Conservation (phyloP, 2,888 invertebrate genomes). For the Blomia tropicalis region DNA sequence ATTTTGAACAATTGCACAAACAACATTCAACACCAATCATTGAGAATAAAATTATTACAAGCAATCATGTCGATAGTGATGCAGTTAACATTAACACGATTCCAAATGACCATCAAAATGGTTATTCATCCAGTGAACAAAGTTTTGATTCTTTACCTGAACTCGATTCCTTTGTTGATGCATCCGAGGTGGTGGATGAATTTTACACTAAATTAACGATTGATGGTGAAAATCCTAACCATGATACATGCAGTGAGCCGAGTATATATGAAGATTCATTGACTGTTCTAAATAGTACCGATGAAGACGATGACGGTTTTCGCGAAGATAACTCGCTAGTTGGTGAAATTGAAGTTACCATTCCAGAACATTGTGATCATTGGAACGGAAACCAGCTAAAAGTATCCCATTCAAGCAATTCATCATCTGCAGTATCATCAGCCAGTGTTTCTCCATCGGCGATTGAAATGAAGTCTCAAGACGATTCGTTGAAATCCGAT, state of each 20-base stretch:
- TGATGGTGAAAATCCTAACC: background rate
- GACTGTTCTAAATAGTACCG: background rate
- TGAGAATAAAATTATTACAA: background rate
- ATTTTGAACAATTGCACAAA: background rate
- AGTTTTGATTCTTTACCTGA: background rate
- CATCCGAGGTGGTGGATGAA: background rate
- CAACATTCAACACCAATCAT: no score
- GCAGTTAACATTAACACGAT: background rate
- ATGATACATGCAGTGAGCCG: background rate
- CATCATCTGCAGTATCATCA: background rate
- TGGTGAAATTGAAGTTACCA: background rate
- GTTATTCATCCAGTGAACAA: background rate
- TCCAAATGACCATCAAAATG: background rate
- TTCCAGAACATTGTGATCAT: background rate
- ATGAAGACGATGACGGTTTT: background rate
- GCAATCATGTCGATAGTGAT: background rate
- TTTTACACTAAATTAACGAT: no score
- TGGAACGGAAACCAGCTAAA: background rate
- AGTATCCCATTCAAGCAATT: background rate
- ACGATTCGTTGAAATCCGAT: background rate
- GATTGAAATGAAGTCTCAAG: background rate
- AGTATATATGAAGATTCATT: background rate
- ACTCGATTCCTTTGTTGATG: background rate
- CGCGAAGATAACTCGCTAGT: background rate
- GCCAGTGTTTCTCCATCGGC: conserved; percentile 1